A percentile compares a stretch with the other conserved stretches of the same genome.
Evolutionary conservation across 2,113 vertebrate species (phyloP).

Genomic region (Corydoras maculifer): DNA sequence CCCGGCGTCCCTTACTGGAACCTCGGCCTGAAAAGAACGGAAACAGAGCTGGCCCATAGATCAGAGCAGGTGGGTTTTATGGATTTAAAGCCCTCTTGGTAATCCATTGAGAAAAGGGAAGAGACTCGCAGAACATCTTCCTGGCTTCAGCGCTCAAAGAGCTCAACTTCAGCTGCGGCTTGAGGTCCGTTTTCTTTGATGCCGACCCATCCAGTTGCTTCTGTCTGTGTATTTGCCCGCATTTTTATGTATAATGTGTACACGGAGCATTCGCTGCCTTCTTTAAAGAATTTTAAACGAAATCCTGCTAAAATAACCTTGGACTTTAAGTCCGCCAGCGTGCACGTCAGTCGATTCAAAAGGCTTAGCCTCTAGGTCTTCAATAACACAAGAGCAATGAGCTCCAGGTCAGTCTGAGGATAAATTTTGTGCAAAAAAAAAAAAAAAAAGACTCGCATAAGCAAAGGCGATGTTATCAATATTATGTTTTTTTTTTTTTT

Average conservation of each 20-base stretch:
- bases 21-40: constrained; percentile 45
- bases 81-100: constrained; percentile 65
- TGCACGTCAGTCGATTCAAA: constrained; percentile 63
- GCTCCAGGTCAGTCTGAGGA: constrained; percentile 56
- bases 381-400: constrained; percentile 57
- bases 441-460: constrained; percentile 40
- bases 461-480: constrained; percentile 46
- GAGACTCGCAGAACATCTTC: constrained; percentile 66
- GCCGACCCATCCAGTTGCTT: constrained; percentile 58
- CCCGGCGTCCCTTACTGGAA: constrained; percentile 57
- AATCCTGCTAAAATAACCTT: constrained; percentile 67
- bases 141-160: constrained; percentile 63
- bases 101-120: constrained; percentile 56
- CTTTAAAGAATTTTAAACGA: constrained; percentile 62
- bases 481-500: constrained; percentile 40
- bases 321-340: constrained; percentile 58
- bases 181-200: constrained; percentile 63
- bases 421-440: constrained; percentile 47
- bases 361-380: constrained; percentile 60
- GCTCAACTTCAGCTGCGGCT: constrained; percentile 58
- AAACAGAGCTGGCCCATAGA: constrained; percentile 41
- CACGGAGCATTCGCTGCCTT: constrained; percentile 55
- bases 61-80: constrained; percentile 64
- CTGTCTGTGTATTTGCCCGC: constrained; percentile 66
- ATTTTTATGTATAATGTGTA: constrained; percentile 69